These are phyloP conservation scores for Xenopus tropicalis DNA, from an alignment of 2,113 vertebrate genomes.

Conservation along the genomic window UCB_Xtro_10.0 CM004448.2:86217501-86218000, in stretches of 20 bases:
- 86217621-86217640: too few species aligned
- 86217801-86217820: slow-evolving; percentile 32
- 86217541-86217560: too few species aligned
- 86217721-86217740: slow-evolving; percentile 39
- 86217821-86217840: slow-evolving; percentile 31
- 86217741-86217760: slow-evolving; percentile 40
- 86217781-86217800: slow-evolving; percentile 21
- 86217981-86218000: slow-evolving; percentile 34
- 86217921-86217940: slow-evolving; percentile 29
- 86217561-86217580: too few species aligned
- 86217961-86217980: slow-evolving; percentile 44
- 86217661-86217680: slow-evolving; percentile 2
- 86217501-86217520: too few species aligned
- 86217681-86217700: neutral
- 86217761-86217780: slow-evolving; percentile 25
- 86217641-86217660: slow-evolving; percentile 22
- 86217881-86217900: slow-evolving; percentile 43
- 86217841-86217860: slow-evolving; percentile 42
- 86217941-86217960: slow-evolving; percentile 24
- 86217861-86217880: slow-evolving; percentile 29
- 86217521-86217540: too few species aligned
- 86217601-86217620: too few species aligned
- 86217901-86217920: slow-evolving; percentile 30
- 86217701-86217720: slow-evolving; percentile 4
- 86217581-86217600: too few species aligned